phyloP scores from a whole-genome alignment of 1,140 invertebrate genomes.

The Lineus longissimus region DNA sequence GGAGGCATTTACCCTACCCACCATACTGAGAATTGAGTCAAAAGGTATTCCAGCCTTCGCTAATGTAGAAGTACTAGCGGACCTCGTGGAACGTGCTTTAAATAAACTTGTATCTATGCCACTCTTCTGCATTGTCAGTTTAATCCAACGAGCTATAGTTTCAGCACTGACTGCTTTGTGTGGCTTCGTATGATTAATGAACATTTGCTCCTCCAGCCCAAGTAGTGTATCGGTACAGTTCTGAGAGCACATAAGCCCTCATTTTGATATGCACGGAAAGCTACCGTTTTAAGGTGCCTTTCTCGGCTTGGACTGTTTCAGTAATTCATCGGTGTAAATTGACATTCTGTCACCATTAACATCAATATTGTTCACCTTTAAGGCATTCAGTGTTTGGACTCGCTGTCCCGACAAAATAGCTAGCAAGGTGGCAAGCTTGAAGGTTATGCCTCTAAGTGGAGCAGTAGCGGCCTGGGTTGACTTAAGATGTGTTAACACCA shows the following conservation, averaged over 20 bases:
- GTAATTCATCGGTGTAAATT: not conserved
- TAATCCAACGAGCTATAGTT: constrained; percentile 6
- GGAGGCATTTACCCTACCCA: not conserved
- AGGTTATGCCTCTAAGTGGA: not conserved
- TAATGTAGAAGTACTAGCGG: not conserved
- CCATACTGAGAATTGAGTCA: not conserved
- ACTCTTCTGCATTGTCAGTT: not conserved
- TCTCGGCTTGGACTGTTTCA: constrained; percentile 3
- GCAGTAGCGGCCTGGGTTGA: not conserved
- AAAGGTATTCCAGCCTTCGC: not conserved
- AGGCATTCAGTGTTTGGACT: not conserved
- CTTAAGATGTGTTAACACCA: not conserved
- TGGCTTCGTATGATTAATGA: constrained; percentile 2
- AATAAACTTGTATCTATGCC: not conserved
- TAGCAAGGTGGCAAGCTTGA: constrained; percentile 7
- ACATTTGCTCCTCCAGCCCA: not conserved
- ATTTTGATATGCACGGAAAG: constrained; percentile 2
- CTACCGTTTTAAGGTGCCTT: not conserved
- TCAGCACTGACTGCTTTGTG: not conserved
- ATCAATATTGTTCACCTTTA: not conserved
- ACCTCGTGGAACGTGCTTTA: not conserved
- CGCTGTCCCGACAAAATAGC: constrained; percentile 6
- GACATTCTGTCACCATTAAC: not conserved
- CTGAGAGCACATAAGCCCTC: constrained; percentile 3
- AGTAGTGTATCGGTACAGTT: not conserved